These are phyloP conservation scores for Chanos chanos DNA, from an alignment of 2,797 vertebrate species.

Conservation along the genomic window DNA sequence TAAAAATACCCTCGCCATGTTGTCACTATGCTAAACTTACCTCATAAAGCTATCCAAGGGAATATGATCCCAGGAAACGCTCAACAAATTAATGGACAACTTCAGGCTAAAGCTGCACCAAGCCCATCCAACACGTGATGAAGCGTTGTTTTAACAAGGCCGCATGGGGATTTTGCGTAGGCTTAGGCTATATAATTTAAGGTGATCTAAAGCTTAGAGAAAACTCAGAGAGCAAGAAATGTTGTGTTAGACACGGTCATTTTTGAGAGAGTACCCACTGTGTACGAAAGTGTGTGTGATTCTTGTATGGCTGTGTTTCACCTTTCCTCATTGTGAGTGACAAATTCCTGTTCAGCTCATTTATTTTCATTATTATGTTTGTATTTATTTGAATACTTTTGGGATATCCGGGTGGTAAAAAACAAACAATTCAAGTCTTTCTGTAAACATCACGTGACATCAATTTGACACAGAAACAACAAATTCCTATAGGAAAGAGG, in stretches of 20 bases:
- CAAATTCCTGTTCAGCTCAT: too few relatives aligned
- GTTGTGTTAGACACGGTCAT: too few relatives aligned
- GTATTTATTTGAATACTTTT: too few relatives aligned
- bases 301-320: too few relatives aligned
- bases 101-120: background rate
- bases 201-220: constrained; percentile 3
- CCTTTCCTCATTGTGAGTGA: too few relatives aligned
- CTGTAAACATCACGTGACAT: too few relatives aligned
- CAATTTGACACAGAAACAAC: too few relatives aligned
- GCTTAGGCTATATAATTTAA: background rate
- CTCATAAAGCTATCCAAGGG: constrained; percentile 34
- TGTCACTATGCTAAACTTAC: constrained; percentile 16
- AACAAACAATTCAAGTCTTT: too few relatives aligned
- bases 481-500: background rate
- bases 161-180: background rate
- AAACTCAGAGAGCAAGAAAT: constrained; percentile 4
- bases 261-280: too few relatives aligned
- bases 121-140: background rate
- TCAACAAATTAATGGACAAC: constrained; percentile 14
- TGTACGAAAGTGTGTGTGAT: too few relatives aligned
- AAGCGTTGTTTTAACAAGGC: constrained; percentile 15
- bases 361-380: too few relatives aligned
- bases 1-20: constrained; percentile 37
- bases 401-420: too few relatives aligned
- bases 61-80: constrained; percentile 34